phyloP scores from a whole-genome alignment of 2,113 vertebrate species.

The Lontra canadensis region DNA sequence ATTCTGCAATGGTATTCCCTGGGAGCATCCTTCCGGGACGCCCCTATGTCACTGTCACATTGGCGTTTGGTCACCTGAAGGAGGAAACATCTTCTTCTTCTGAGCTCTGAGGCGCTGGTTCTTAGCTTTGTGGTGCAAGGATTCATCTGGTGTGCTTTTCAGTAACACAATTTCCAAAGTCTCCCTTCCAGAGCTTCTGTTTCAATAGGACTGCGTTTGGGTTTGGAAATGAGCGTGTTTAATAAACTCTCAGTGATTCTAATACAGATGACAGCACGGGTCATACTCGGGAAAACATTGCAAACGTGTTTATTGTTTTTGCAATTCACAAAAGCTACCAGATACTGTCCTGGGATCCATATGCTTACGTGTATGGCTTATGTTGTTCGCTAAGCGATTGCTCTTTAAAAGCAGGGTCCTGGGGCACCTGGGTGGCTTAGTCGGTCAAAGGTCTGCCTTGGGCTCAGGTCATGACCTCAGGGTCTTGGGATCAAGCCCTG shows the following conservation, averaged over 20 bases:
- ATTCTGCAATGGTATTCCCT: neutral
- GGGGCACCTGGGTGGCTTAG: neutral
- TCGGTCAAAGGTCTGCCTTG: neutral
- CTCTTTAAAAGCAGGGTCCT: neutral
- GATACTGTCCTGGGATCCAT: neutral
- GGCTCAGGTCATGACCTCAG: neutral
- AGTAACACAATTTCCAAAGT: neutral
- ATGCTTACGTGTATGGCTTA: neutral
- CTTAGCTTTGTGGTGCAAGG: neutral
- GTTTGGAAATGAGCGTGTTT: neutral
- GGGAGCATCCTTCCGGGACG: neutral
- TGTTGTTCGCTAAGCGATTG: neutral
- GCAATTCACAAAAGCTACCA: neutral
- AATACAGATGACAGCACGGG: neutral
- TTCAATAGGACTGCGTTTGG: neutral
- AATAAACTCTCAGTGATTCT: neutral
- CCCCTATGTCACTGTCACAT: neutral
- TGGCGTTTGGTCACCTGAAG: neutral
- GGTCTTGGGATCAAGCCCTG: neutral
- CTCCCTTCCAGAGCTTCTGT: neutral
- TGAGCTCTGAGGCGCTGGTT: neutral
- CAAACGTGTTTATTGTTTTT: neutral
- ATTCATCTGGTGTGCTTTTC: neutral
- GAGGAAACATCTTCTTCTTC: neutral
- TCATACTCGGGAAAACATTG: neutral